phyloP scores from a whole-genome alignment of 1,140 invertebrate species.

The Anagrus nilaparvatae region DNA sequence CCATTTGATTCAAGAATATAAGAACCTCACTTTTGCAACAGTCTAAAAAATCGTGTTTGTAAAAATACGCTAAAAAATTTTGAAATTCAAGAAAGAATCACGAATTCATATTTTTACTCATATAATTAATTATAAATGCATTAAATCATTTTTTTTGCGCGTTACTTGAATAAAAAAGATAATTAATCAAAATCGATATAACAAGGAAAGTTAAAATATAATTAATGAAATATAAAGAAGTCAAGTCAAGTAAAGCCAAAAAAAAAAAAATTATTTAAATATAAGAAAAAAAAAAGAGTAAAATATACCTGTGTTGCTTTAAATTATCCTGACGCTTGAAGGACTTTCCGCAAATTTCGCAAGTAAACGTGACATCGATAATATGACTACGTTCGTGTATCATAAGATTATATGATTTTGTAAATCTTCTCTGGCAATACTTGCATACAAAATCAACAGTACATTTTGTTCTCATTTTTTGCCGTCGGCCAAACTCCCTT shows the following conservation, averaged over 20 bases:
- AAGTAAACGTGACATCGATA: constrained; percentile 92
- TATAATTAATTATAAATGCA: no score
- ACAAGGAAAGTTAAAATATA: no score
- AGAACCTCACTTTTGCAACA: no score
- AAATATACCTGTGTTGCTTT: constrained; percentile 90
- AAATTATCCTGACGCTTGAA: constrained; percentile 96
- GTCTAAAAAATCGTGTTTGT: no score
- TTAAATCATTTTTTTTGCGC: no score
- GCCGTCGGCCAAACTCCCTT: constrained; percentile 72
- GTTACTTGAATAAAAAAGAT: no score
- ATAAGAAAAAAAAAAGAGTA: constrained; percentile 1
- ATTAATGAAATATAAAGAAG: constrained; percentile 5
- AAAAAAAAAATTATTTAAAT: constrained; percentile 3
- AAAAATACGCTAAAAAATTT: no score
- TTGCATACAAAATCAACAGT: constrained; percentile 90
- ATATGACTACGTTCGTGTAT: constrained; percentile 99
- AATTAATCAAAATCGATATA: no score
- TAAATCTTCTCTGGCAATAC: constrained; percentile 97
- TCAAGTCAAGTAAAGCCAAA: constrained; percentile 6
- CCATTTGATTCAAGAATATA: no score
- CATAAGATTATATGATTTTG: constrained; percentile 98
- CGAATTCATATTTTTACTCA: no score
- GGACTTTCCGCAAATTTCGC: constrained; percentile 96
- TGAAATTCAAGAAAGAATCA: no score
- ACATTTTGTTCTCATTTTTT: constrained; percentile 88